Evolutionary conservation across 2,888 invertebrate genomes (phyloP), one percentile per base, ranked within the genome.

Genomic region (Synergus umbraculus): DNA sequence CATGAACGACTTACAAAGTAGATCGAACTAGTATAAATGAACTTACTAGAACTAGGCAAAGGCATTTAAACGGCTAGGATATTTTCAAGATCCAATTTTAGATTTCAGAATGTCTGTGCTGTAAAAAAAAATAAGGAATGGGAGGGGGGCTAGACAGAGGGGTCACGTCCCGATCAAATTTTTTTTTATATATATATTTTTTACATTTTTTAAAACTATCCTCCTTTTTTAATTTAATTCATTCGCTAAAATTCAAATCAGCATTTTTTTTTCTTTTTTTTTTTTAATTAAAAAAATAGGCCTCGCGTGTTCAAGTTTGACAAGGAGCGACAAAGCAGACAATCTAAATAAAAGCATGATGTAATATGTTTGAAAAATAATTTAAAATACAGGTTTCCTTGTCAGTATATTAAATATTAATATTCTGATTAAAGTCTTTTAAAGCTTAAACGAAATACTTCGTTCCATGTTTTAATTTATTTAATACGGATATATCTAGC

Each of bases 1-100:
- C 54, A 73, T 54, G 54, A 54, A 41, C 73, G 37, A 54, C 41
- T 73, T 54, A 10, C 29, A 54, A 73, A 73, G 54, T 41, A 54
- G 49, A 73, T 73, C 49, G 5, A 29, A 15, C 18, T 67, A 43
- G 22, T 22, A 18, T 22, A 18, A 44, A 12, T 18, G 46, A 67
- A 69, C 15, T 49, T 4, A 69, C 22, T 69, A 46, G 69, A 49
- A 73, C 49, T 54, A 73, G 73, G 73, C 54, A 73, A 73, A 54
- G 37, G 44, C 66, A 10, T 67, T 18, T 18, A 18, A 22, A 12
- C 5, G 22, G 13, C 13, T 46, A 43, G 12, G 5, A 60, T 5
- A 12, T 4, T 18, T 29, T 4, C 13, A 22, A 60, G 12, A 60
- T 22, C 60, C 22, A 60, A 22, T n/a, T n/a, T 54, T n/a, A 9